A percentile compares a stretch with the other conserved stretches of the same genome.
Conservation (phyloP, 1,140 invertebrate species). For the Elysia chlorotica region DNA sequence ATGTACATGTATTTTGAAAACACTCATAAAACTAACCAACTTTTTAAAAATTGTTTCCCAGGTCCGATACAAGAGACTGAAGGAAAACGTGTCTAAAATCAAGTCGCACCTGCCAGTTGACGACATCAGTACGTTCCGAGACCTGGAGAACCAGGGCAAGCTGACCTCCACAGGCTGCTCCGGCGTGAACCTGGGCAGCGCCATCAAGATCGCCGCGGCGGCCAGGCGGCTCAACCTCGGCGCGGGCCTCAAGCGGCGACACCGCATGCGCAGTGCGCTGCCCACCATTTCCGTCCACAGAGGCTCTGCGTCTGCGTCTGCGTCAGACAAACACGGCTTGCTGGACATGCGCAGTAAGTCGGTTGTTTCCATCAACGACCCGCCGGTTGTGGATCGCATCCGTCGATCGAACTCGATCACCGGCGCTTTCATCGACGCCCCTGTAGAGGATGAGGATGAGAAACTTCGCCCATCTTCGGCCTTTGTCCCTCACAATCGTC, state of each 20-base stretch:
- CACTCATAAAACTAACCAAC: too few species aligned
- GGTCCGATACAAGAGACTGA: slow-evolving; percentile 46
- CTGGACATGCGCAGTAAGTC: not conserved
- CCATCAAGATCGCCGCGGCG: slow-evolving; percentile 53
- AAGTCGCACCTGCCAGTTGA: slow-evolving; percentile 46
- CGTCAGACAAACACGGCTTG: not conserved
- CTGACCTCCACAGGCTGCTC: slow-evolving; percentile 33
- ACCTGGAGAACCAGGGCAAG: slow-evolving; percentile 46
- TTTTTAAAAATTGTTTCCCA: too few species aligned
- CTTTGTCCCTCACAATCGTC: not conserved
- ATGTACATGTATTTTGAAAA: too few species aligned
- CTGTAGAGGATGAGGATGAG: slow-evolving; percentile 10
- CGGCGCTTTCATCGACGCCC: slow-evolving; percentile 45
- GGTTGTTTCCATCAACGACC: not conserved
- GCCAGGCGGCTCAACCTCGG: slow-evolving; percentile 40
- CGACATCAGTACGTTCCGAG: slow-evolving; percentile 44
- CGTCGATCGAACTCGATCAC: slow-evolving; percentile 47
- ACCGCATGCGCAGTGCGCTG: slow-evolving; percentile 8
- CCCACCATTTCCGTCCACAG: not conserved
- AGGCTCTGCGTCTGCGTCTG: too few species aligned
- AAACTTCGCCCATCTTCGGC: slow-evolving; percentile 14
- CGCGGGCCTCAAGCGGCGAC: not conserved
- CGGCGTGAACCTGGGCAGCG: slow-evolving; percentile 37
- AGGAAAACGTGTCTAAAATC: slow-evolving; percentile 49
- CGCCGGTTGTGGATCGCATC: slow-evolving; percentile 23